Evolutionary conservation across 2,888 invertebrate species (phyloP).

Genomic region (Anaspis maculata): DNA sequence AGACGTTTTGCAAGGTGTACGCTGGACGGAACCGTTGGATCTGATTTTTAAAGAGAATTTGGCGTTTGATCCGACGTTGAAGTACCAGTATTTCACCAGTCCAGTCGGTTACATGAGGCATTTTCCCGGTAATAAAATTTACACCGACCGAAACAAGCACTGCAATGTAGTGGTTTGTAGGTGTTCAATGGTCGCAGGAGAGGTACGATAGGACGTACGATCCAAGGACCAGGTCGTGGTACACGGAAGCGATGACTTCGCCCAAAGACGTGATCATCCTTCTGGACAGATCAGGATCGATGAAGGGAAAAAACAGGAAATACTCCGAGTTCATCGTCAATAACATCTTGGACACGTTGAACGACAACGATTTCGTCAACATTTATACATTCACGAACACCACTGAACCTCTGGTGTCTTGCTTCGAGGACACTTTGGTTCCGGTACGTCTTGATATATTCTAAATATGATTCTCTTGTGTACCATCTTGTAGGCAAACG

Average conservation of each 20-base stretch:
- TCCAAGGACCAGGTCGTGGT: conserved; percentile 90
- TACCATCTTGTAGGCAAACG: conserved; percentile 40
- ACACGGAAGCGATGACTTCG: conserved; percentile 94
- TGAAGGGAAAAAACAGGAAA: conserved; percentile 57
- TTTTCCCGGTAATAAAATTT: conserved; percentile 63
- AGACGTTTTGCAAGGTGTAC: conserved; percentile 79
- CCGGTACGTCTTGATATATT: no score
- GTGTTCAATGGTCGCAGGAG: conserved; percentile 56
- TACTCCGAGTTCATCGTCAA: conserved; percentile 83
- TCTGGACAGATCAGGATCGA: conserved; percentile 59
- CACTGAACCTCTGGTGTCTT: conserved; percentile 73
- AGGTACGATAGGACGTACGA: conserved; percentile 69
- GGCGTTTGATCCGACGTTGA: conserved; percentile 75
- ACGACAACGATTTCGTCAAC: conserved; percentile 97
- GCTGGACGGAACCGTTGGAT: conserved; percentile 92
- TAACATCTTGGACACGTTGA: conserved; percentile 88
- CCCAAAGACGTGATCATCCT: conserved; percentile 84
- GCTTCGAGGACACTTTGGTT: conserved; percentile 67
- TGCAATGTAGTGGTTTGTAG: no score
- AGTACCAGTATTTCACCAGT: conserved; percentile 98
- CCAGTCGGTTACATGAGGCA: conserved; percentile 93
- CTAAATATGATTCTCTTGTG: no score
- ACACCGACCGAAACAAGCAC: no score
- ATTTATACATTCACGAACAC: conserved; percentile 83
- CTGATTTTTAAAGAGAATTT: conserved; percentile 80